Evolutionary conservation across 2,888 invertebrate species (phyloP), one percentile per base, ranked within the genome.

Genomic region (Machimus atricapillus): DNA sequence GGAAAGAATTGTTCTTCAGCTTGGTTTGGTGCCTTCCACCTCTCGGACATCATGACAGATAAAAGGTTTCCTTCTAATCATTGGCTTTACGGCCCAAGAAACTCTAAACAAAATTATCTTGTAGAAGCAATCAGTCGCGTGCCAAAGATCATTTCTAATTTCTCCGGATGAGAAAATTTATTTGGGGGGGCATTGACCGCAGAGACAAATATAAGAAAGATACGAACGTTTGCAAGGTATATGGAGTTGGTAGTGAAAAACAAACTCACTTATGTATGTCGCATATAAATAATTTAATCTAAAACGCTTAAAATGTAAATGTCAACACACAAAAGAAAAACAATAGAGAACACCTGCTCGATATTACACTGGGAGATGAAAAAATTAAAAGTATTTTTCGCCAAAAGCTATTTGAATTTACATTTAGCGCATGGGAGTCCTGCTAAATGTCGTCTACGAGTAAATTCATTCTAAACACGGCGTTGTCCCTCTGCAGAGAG

Each of bases 391-490:
- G 40, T 78, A 78, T 46, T 78, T 78, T 78, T 43, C 9, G 78
- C 78, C 46, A 23, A 19, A 23, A 43, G 37, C 12, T 46, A 46
- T 46, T 31, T 34, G 19, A 82, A 3, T 82, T 46, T 31, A 73
- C 56, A 19, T 16, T 66, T 82, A 83, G 23, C 9, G 40, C 6
- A 7, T n/a, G 14, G 12, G 46, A 46, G 27, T 78, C 56, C 83
- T 56, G 34, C 93, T 93, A 96, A 90, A 96, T 92, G 90, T 95
- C 95, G 90, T 97, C 96, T 83, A 97, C 94, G 89, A 95, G 94
- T 90, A 97, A 93, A 93, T 97, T 96, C 92, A 97, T 96, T 93
- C 96, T 95, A 92, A 97, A 96, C 77, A 95, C 94, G 52, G 95
- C 95, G 58, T 93, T 94, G 40, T 96, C 95, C 91, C 96, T 95